Percentiles rank a stretch among this genome's conserved stretches.
These are phyloP conservation scores for Drosophila gaucha DNA, from an alignment of 2,888 invertebrate species.

Conservation along the genomic window DNA sequence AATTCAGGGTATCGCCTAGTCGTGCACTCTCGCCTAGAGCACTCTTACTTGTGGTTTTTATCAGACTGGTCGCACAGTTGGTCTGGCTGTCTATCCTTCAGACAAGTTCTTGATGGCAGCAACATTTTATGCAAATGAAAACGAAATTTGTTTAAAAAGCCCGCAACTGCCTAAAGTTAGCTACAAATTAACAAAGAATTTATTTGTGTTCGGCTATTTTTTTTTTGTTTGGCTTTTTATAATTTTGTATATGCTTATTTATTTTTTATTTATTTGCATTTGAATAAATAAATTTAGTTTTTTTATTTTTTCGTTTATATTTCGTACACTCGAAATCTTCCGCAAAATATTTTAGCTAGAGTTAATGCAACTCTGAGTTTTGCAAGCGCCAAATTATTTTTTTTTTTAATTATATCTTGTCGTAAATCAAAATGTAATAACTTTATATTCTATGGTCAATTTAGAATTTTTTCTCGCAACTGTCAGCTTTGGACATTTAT, in stretches of 20 bases:
- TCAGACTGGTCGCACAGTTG: slow-evolving; percentile 20
- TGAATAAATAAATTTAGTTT: slow-evolving; percentile 44
- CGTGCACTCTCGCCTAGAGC: not conserved
- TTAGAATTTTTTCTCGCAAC: slow-evolving; percentile 33
- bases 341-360: slow-evolving; percentile 19
- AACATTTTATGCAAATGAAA: slow-evolving; percentile 68
- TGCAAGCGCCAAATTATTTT: not conserved
- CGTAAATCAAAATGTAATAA: slow-evolving; percentile 36
- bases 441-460: slow-evolving; percentile 20
- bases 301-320: slow-evolving; percentile 23
- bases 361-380: slow-evolving; percentile 1
- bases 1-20: not conserved
- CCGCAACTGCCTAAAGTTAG: slow-evolving; percentile 35
- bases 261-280: slow-evolving; percentile 60
- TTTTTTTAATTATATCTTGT: slow-evolving; percentile 27
- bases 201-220: slow-evolving; percentile 39
- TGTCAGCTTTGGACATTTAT: slow-evolving; percentile 53
- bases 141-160: slow-evolving; percentile 64
- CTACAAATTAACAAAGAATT: slow-evolving; percentile 63
- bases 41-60: slow-evolving; percentile 20
- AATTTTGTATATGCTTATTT: slow-evolving; percentile 23
- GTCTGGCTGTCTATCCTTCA: slow-evolving; percentile 38
- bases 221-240: slow-evolving; percentile 4
- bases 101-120: slow-evolving; percentile 46
- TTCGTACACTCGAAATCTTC: slow-evolving; percentile 36